Evolutionary conservation across 2,113 vertebrate genomes (phyloP), one percentile per base, ranked within the genome.

Genomic region (Pseudolaguvia tuberculata): DNA sequence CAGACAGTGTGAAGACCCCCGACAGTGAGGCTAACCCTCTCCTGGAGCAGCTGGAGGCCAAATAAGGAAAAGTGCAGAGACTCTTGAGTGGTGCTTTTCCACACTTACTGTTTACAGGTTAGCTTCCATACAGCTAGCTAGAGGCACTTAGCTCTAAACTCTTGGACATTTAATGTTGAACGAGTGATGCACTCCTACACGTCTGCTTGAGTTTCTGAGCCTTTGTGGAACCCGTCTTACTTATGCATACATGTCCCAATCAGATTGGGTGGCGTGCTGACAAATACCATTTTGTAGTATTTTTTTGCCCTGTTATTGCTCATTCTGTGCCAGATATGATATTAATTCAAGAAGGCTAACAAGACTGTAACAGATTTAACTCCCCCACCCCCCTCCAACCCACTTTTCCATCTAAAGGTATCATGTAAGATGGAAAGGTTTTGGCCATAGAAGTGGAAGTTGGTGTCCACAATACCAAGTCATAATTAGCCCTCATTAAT

Each of bases 1-100:
- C 95, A 10, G 96, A 96, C 83, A 96, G 94, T 39, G 85, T 97
- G 72, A 93, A 94, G 91, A 96, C 94, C 0, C 95, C 95, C 0
- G 95, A 96, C 87, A 91, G 85, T 0, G 96, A 98, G 86, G 89
- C 79, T 75, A 94, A 94, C 83, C 94, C 94, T 0, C 86, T 96
- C 84, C 88, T 96, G 80, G 93, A 95, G 86, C 93, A 95, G 85
- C 90, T 96, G 17, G 92, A 92, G 85, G 91, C 89, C 85, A 92
- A 95, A 85, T 95, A 91, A 95, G 86, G 79, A 51, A 77, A 79
- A 56, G 52, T 50, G 21, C 29, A 62, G 48, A 58, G 42, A 71
- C 78, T 56, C 65, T 15, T 39, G 25, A 29, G 42, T 45, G 47
- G 48, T 58, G 68, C 72, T 61, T 71, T 73, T 48, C 78, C 74